phyloP scores from a whole-genome alignment of 2,113 vertebrate species.

The Pycnonotus jocosus region DNA sequence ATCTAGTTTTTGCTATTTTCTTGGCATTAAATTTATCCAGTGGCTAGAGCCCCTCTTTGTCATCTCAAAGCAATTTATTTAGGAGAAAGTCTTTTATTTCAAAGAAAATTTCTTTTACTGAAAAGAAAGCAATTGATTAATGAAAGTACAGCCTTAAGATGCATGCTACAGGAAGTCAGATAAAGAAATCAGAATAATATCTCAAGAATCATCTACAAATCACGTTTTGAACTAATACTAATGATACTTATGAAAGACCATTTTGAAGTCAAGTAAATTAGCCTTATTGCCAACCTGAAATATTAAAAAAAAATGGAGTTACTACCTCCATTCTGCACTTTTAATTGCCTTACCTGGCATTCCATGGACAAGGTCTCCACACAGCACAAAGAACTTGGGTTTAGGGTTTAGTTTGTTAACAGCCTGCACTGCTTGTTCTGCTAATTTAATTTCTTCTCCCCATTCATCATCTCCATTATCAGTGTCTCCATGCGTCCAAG shows the following conservation, averaged over 20 bases:
- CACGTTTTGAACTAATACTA: not conserved
- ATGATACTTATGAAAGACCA: not conserved
- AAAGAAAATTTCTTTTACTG: not conserved
- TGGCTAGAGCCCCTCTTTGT: not conserved
- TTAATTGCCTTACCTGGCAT: constrained; percentile 84
- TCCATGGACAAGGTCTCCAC: constrained; percentile 90
- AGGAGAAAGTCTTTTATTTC: not conserved
- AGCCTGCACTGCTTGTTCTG: constrained; percentile 81
- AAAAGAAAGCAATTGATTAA: not conserved
- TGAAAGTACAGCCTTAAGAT: not conserved
- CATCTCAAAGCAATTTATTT: not conserved
- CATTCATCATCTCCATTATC: constrained; percentile 85
- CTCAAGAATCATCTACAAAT: not conserved
- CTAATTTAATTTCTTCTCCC: constrained; percentile 85
- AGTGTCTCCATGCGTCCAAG: constrained; percentile 83
- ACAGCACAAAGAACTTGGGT: constrained; percentile 89
- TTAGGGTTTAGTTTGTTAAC: constrained; percentile 82
- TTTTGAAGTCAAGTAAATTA: not conserved
- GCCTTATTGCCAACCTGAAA: not conserved
- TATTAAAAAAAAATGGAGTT: not conserved
- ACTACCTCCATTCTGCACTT: not conserved
- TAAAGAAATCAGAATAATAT: not conserved
- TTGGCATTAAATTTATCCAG: not conserved
- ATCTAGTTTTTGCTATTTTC: not conserved
- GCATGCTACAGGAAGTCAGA: not conserved